These are phyloP conservation scores for Oegoconia quadripuncta DNA, from an alignment of 2,888 invertebrate species.

Conservation along the genomic window DNA sequence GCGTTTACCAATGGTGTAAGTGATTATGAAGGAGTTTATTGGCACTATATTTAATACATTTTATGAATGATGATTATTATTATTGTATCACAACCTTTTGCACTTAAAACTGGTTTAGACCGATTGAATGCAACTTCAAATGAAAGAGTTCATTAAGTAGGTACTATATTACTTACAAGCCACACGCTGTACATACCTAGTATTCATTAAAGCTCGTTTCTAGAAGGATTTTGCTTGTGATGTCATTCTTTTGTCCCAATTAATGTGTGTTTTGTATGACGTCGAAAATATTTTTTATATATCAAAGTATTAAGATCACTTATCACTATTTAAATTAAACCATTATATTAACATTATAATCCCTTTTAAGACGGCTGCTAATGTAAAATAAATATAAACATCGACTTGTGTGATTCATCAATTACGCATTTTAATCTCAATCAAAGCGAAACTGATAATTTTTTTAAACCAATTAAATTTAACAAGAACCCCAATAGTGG, in stretches of 20 bases:
- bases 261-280: background rate
- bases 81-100: no score
- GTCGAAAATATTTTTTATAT: background rate
- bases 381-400: background rate
- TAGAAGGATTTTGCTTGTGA: background rate
- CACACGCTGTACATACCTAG: no score
- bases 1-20: no score
- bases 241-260: background rate
- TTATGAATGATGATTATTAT: no score
- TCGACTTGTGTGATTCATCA: background rate
- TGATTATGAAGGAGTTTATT: no score
- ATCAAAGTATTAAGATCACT: background rate
- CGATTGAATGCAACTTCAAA: no score
- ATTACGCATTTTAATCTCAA: background rate
- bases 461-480: constrained; percentile 42
- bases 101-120: no score
- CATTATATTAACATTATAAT: no score
- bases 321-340: background rate
- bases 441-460: background rate
- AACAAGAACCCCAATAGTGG: constrained; percentile 38
- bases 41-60: no score
- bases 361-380: background rate
- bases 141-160: no score
- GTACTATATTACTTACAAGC: no score
- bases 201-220: background rate